These are phyloP conservation scores for Chrysocyon brachyurus DNA, from an alignment of 2,797 vertebrate species.

Conservation along the genomic window DNA sequence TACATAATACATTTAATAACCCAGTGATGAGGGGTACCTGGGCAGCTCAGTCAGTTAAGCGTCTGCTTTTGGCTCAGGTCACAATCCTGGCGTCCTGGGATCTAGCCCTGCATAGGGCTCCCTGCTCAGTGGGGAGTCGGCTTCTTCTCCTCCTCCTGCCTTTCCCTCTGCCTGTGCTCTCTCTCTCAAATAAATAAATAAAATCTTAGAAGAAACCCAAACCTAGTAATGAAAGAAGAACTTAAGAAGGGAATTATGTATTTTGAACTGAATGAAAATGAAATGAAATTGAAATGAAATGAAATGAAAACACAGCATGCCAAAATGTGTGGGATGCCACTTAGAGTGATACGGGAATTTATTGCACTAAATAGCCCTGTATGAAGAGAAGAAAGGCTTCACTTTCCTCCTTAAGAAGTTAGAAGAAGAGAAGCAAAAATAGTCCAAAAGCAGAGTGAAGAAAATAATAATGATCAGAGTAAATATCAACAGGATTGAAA, in stretches of 20 bases:
- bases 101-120: too few species aligned
- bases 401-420: background rate
- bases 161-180: too few species aligned
- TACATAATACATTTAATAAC: background rate
- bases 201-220: background rate
- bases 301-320: background rate
- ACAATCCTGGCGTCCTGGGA: too few species aligned
- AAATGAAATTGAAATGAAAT: background rate
- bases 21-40: background rate
- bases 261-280: background rate
- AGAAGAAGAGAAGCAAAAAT: background rate
- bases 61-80: too few species aligned
- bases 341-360: background rate
- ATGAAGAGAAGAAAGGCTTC: background rate
- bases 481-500: background rate
- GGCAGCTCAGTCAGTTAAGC: too few species aligned
- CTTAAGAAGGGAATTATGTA: background rate
- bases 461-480: background rate
- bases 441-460: background rate
- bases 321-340: background rate
- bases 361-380: background rate
- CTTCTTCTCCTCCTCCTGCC: too few species aligned
- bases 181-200: too few species aligned
- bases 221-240: background rate
- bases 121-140: too few species aligned